Conservation (phyloP, 2,888 invertebrate genomes). For the Ormyrus rosae region DNA sequence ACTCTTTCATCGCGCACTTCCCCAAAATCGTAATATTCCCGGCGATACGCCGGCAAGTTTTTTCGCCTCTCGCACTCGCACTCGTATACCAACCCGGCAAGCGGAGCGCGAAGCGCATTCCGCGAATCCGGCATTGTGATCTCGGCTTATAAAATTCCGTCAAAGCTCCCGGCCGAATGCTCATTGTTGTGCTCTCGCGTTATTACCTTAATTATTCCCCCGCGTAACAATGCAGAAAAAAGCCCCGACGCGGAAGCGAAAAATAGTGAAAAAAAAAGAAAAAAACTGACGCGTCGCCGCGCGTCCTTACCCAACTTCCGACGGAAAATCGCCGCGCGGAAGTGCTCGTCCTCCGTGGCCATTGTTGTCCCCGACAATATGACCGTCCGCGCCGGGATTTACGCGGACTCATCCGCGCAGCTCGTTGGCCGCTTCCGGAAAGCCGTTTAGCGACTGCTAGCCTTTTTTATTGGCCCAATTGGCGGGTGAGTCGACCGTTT, state of each 20-base stretch:
- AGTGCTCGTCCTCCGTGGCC: neutral
- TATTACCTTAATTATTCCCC: constrained; percentile 34
- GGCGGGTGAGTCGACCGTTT: constrained; percentile 24
- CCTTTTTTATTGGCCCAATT: neutral
- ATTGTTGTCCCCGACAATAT: constrained; percentile 1
- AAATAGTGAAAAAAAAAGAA: constrained; percentile 1
- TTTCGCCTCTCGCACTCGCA: neutral
- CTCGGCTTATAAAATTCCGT: constrained; percentile 27
- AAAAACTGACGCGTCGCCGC: neutral
- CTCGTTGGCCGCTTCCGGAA: constrained; percentile 14
- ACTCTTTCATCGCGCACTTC: too few species aligned
- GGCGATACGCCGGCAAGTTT: constrained; percentile 1
- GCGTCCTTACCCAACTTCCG: neutral
- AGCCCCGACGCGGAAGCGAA: neutral
- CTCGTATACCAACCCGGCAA: neutral
- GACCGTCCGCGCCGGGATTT: constrained; percentile 8
- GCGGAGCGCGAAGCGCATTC: constrained; percentile 9
- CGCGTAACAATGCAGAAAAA: neutral
- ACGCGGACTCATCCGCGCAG: neutral
- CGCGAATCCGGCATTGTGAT: constrained; percentile 34
- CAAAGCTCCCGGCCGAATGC: constrained; percentile 1
- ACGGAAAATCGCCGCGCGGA: neutral
- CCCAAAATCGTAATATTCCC: constrained; percentile 7
- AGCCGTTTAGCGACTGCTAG: constrained; percentile 15
- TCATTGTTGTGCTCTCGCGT: constrained; percentile 21